These are phyloP conservation scores for Heliothis peltigera DNA, from an alignment of 2,888 invertebrate genomes.

Conservation along the genomic window DNA sequence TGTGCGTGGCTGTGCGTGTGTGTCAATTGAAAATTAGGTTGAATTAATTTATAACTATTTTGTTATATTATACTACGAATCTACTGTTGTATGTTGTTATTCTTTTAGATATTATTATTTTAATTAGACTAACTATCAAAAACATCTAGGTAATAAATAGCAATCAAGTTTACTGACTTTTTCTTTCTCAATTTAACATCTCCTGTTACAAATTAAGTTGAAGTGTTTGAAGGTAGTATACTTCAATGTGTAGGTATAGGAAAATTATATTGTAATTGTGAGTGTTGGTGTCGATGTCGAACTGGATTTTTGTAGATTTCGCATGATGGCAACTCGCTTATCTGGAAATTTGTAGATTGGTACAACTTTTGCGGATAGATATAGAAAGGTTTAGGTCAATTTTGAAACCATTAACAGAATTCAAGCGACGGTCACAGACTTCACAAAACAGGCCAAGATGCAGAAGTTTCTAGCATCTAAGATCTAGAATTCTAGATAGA, in stretches of 20 bases:
- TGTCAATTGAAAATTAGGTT: slow-evolving; percentile 58
- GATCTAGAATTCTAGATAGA: slow-evolving; percentile 48
- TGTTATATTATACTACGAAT: slow-evolving; percentile 26
- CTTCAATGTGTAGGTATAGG: not conserved
- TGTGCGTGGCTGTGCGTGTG: slow-evolving; percentile 71
- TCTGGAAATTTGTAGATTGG: slow-evolving; percentile 55
- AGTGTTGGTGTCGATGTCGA: slow-evolving; percentile 35
- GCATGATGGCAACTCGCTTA: slow-evolving; percentile 43
- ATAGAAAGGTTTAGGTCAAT: not conserved
- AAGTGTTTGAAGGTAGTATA: not conserved
- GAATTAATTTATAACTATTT: slow-evolving; percentile 28
- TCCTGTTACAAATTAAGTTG: not conserved
- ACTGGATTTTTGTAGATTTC: slow-evolving; percentile 18
- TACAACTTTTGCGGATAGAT: slow-evolving; percentile 20
- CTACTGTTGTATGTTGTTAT: slow-evolving; percentile 11
- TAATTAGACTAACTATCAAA: slow-evolving; percentile 44
- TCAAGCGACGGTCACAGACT: slow-evolving; percentile 50
- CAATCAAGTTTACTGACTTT: slow-evolving; percentile 17
- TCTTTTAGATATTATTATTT: slow-evolving; percentile 39
- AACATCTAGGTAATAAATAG: slow-evolving; percentile 31
- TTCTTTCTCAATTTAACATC: slow-evolving; percentile 25
- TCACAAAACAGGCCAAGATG: slow-evolving; percentile 45
- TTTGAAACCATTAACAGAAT: slow-evolving; percentile 5
- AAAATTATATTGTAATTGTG: slow-evolving; percentile 25
- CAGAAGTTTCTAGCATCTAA: slow-evolving; percentile 44